Evolutionary conservation across 2,113 vertebrate species (phyloP), one percentile per base, ranked within the genome.

Genomic region (Calyptomena viridis): DNA sequence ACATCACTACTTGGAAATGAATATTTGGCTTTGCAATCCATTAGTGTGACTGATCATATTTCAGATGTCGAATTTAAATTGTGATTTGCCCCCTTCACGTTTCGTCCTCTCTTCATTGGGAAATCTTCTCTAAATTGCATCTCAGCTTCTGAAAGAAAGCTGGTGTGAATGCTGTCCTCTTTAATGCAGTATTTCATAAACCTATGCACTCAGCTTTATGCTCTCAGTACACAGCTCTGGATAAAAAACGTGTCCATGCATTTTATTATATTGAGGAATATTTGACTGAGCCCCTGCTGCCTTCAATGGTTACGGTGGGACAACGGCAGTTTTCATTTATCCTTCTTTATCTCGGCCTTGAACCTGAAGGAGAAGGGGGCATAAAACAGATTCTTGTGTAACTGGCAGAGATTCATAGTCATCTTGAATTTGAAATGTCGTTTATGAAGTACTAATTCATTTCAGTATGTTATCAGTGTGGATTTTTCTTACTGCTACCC

Each of bases 21-120:
- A 4, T 86, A 52, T 91, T 90, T 90, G 59, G 39, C 28, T 88
- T 83, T 77, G 42, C 77, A 83, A 62, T 90, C 19, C 37, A 27
- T 84, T 59, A n/a, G 14, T 40, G 49, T 78, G 79, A 56, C 20
- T 72, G 24, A 31, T 69, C 35, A 8, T 56, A 25, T 52, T 86
- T 83, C 68, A 63, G 25, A 30, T 87, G 23, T 58, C 75, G 71
- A 18, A 58, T 40, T 39, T 33, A 40, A 79, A 39, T 58, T 87
- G 40, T 77, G 55, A 47, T 42, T 88, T 90, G n/a, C 25, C 25
- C 4, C 39, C 19, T 49, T 93, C 5, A 1, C 4, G 4, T 88
- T 83, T 93, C 19, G 11, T 33, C 33, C 19, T 42, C 30, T 79
- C 15, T 66, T 90, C 4, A 3, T 19, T 79, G 1, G 3, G 46